Evolutionary conservation across 2,113 vertebrate species (phyloP), one percentile per base, ranked within the genome.

Genomic region (Siniperca knerii): DNA sequence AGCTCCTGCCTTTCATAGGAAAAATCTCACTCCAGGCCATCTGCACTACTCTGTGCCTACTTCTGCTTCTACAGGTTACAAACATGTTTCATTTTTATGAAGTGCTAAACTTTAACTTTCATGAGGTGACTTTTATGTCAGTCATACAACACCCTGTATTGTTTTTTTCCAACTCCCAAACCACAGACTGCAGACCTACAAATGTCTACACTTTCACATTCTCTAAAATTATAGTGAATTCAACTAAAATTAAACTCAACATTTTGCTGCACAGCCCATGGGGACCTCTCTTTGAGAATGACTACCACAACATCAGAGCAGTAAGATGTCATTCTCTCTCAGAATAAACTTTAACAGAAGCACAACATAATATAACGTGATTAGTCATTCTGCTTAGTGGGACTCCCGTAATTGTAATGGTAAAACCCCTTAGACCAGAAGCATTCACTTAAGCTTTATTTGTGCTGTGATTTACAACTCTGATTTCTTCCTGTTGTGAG

Each of bases 1-100:
- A 86, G 83, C 86, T 77, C 55, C 60, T 77, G 50, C 48, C 64
- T 90, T 84, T 85, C 69, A 91, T 23, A 44, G n/a, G 35, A 62
- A 81, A 83, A 66, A 70, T 44, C 74, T 77, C 29, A 60, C 80
- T 83, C 71, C 68, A 37, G 71, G 71, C 64, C 48, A 83, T 71
- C 57, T 68, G 74, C 75, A 79, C 64, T 37, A 76, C 64, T 91
- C 74, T 77, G 20, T 58, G 64, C 64, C 58, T 66, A 55, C 62
- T 60, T 57, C 29, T 70, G 42, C 55, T 69, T 73, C 76, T 12
- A 74, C 87, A 87, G 62, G 55, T 81, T 80, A 64, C 42, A 75
- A 61, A 68, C 40, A 83, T 58, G 20, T 62, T 60, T 70, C 48
- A 65, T 67, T 60, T 58, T 73, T 55, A 61, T 84, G 35, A 20